Conservation (phyloP, 2,113 vertebrate species). For the Spermophilus dauricus region DNA sequence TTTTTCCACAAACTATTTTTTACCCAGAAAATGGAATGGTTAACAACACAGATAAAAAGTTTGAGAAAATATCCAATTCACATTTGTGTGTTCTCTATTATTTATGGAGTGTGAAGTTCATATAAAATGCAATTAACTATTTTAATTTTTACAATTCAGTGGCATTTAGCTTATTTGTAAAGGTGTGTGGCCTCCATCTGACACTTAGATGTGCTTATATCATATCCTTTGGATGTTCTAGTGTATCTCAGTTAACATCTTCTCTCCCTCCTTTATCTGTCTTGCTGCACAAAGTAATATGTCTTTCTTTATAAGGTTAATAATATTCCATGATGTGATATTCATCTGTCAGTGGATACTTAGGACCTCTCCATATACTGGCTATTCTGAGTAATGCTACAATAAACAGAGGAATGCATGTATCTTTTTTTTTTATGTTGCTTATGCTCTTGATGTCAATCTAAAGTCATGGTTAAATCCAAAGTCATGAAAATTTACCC, state of each 20-base stretch:
- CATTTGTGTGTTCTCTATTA: neutral
- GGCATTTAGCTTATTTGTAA: neutral
- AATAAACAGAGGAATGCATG: neutral
- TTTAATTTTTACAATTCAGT: neutral
- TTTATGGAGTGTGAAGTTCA: neutral
- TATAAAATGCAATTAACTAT: neutral
- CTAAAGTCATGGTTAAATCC: too few relatives aligned
- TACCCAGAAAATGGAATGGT: neutral
- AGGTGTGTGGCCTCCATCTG: accelerated
- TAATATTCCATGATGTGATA: neutral
- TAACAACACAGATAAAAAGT: neutral
- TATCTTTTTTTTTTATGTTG: neutral
- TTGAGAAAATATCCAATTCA: neutral
- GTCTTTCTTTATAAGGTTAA: neutral
- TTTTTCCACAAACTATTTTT: neutral
- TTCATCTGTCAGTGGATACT: neutral
- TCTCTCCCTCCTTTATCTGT: neutral
- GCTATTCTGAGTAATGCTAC: neutral
- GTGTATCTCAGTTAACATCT: neutral
- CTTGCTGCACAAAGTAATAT: neutral
- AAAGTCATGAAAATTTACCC: neutral
- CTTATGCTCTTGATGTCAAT: neutral
- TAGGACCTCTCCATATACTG: neutral
- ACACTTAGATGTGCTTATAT: too few relatives aligned
- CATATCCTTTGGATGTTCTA: neutral